phyloP scores from a whole-genome alignment of 2,797 vertebrate genomes.

The Eupleurogrammus muticus region DNA sequence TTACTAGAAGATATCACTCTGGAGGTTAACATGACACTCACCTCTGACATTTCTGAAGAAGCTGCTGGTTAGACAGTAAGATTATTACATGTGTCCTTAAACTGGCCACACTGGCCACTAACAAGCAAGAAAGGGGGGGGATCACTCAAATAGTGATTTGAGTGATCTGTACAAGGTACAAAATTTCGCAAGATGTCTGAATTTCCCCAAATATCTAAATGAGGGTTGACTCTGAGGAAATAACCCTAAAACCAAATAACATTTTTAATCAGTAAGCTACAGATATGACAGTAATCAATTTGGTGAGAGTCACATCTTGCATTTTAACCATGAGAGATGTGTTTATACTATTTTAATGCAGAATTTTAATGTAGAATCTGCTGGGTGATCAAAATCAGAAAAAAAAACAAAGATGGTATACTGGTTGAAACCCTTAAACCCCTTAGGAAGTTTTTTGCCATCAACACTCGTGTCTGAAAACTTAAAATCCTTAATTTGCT shows the following conservation, averaged over 20 bases:
- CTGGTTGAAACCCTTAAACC: too few relatives aligned
- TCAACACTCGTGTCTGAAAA: background rate
- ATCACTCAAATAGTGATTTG: background rate
- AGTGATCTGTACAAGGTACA: rapidly evolving
- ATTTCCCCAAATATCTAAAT: background rate
- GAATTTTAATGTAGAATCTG: background rate
- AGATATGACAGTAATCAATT: too few relatives aligned
- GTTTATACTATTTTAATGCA: background rate
- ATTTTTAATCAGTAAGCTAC: background rate
- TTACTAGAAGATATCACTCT: background rate
- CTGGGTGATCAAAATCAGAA: background rate
- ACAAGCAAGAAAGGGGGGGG: too few relatives aligned
- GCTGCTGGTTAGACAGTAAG: too few relatives aligned
- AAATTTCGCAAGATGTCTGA: background rate
- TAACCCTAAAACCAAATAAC: background rate
- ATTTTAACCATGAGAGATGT: too few relatives aligned
- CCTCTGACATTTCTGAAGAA: background rate
- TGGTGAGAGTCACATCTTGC: too few relatives aligned
- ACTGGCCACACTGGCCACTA: too few relatives aligned
- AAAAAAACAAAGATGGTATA: background rate
- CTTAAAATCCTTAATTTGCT: background rate
- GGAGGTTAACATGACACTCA: background rate
- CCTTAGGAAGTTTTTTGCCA: background rate
- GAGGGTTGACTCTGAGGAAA: too few relatives aligned
- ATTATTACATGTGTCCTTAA: too few relatives aligned